Evolutionary conservation across 2,797 vertebrate genomes (phyloP), one percentile per base, ranked within the genome.

Genomic region (Acridotheres tristis): DNA sequence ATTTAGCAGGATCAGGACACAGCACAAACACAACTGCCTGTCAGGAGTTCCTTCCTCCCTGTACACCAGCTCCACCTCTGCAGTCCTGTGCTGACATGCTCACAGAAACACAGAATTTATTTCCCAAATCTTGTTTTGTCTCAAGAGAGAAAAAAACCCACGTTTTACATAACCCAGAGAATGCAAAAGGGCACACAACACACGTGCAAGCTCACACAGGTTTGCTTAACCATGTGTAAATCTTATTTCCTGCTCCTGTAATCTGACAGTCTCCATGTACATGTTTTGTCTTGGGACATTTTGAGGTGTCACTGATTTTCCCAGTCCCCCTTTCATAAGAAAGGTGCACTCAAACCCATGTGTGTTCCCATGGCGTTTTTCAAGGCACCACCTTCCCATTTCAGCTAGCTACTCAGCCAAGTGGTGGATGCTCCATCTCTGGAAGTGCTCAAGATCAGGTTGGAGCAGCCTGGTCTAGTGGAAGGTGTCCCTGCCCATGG

Each of bases 41-140:
- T 66, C 94, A 78, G 54, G 53, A 85, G 81, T 15, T 15, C 29
- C 78, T 89, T 82, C 75, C 92, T 74, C 55, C 40, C 57, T 0
- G 0, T 62, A 14, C 30, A 36, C n/a, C 93, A 92, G 85, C 88
- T 89, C 90, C 93, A 92, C 74, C 93, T 85, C 82, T 68, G 75
- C 62, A 29, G 40, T 88, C 93, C 94, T 95, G 96, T 15, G 50
- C 63, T 66, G 85, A 92, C 97, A 96, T 7, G 94, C 63, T 91
- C 69, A 22, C 17, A 76, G 74, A 38, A 67, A 20, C 19, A 13
- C 42, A 34, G 34, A 18, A 34, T 71, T 69, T 59, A 50, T 86
- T 96, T 83, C 93, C 89, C 91, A 93, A 83, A 47, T 83, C 68
- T 53, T 84, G 68, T 76, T 96, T 92, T 93, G 88, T 94, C 92